Evolutionary conservation across 1,140 invertebrate genomes (phyloP).

Genomic region (Bombus terrestris): DNA sequence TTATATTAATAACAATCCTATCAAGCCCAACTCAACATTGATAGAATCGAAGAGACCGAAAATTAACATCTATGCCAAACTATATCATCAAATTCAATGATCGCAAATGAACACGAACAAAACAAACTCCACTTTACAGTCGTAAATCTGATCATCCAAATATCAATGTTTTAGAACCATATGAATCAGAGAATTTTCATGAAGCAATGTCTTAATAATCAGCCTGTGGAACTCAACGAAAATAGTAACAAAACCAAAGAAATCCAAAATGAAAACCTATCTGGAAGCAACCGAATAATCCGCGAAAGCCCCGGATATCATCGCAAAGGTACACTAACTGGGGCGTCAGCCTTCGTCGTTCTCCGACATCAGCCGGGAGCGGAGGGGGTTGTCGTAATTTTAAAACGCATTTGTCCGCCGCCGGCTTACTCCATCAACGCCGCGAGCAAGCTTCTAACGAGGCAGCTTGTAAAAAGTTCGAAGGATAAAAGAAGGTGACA

Average conservation of each 20-base stretch:
- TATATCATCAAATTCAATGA: too few relatives aligned
- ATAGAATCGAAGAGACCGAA: too few relatives aligned
- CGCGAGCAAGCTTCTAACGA: slow-evolving; percentile 61
- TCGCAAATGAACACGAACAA: too few relatives aligned
- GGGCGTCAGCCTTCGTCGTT: slow-evolving; percentile 1
- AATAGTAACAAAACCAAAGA: neutral
- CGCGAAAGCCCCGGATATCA: neutral
- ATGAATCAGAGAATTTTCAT: too few relatives aligned
- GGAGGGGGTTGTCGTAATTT: slow-evolving; percentile 49
- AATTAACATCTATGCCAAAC: too few relatives aligned
- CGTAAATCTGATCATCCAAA: too few relatives aligned
- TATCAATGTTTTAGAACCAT: too few relatives aligned
- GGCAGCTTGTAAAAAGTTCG: slow-evolving; percentile 67
- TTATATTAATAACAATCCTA: too few relatives aligned
- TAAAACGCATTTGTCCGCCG: slow-evolving; percentile 65
- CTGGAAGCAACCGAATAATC: neutral
- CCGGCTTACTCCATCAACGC: slow-evolving; percentile 71
- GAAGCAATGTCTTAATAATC: too few relatives aligned
- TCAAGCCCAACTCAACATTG: too few relatives aligned
- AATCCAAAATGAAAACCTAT: neutral
- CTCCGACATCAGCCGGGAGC: neutral
- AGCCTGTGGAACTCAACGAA: too few relatives aligned
- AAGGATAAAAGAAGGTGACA: slow-evolving; percentile 70
- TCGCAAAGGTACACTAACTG: neutral
- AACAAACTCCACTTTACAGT: too few relatives aligned